Base-by-base conservation (phyloP, 2,888 invertebrate genomes). In the Stomorhina lunata region DNA sequence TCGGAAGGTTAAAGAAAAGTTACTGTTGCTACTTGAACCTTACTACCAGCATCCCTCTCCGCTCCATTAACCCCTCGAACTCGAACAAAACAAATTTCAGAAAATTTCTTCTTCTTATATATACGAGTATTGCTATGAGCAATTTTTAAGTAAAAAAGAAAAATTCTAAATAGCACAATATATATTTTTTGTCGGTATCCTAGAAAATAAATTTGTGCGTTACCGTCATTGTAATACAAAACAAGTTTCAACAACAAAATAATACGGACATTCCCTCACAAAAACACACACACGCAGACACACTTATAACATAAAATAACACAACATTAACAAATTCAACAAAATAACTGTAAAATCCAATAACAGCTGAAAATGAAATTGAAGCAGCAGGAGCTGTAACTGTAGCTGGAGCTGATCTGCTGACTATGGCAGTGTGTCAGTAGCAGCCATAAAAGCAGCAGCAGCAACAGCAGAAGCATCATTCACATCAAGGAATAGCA, bases 1-100 rank as follows among this genome's bases (percentile, higher is more conserved):
- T 53, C 2, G 17, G 37, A 68, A 68, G 40, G 37, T 68, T 37
- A 55, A 68, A 53, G 27, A 68, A 69, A 77, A 69, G 32, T 69
- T 69, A 69, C 61, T 77, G 53, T 69, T 77, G 59, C 61, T 61
- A 77, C 32, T 61, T 50, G 22, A 68, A 59, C 50, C 15, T 7
- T 45, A 7, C 17, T 5, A 4, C 6, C 4, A 6, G 1, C 3
- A n/a, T 17, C 17, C 15, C n/a, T n/a, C n/a, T 48, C 45, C 10
- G 12, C 10, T 4, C 15, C 50, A 22, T 37, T n/a, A 43, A 2
- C 2, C 45, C 15, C 15, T 6, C 17, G 15, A 15, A 17, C 15
- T 6, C 4, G 17, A 7, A 17, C 17, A 45, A 15, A 45, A 17
- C 17, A n/a, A n/a, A n/a, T n/a, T n/a, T n/a, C n/a, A n/a, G n/a